Evolutionary conservation across 2,113 vertebrate species (phyloP).

Genomic region (Channa argus): DNA sequence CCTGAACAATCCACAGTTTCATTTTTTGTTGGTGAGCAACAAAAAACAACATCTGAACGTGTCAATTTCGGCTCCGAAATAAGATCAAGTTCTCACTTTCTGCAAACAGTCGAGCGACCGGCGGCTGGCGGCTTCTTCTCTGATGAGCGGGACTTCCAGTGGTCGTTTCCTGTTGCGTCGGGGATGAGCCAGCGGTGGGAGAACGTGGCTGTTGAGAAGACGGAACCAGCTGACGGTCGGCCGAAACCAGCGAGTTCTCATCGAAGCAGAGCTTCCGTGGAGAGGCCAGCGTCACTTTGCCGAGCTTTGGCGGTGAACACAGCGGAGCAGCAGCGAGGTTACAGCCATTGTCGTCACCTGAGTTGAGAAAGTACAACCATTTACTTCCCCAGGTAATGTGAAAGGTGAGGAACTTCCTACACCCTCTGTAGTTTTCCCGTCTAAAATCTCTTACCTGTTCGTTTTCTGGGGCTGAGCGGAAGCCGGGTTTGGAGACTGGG

Average conservation of each 20-base stretch:
- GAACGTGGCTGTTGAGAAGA: neutral
- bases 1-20: too few relatives aligned
- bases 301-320: conserved; percentile 90
- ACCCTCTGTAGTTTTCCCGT: neutral
- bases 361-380: neutral
- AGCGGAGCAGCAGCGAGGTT: conserved; percentile 80
- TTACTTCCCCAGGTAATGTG: neutral
- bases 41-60: too few relatives aligned
- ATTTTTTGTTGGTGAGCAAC: too few relatives aligned
- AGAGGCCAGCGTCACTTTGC: conserved; percentile 67
- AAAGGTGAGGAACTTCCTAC: too few relatives aligned
- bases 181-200: conserved; percentile 10
- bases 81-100: conserved; percentile 87
- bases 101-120: conserved; percentile 78
- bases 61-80: too few relatives aligned
- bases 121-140: conserved; percentile 45
- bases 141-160: conserved; percentile 6
- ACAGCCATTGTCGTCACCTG: conserved; percentile 92
- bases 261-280: conserved; percentile 84
- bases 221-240: neutral
- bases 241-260: conserved; percentile 65
- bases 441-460: conserved; percentile 84
- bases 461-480: conserved; percentile 93
- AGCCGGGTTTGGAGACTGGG: conserved; percentile 52
- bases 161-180: conserved; percentile 70